Evolutionary conservation across 2,113 vertebrate genomes (phyloP), one percentile per base, ranked within the genome.

Genomic region (Dendropsophus ebraccatus): DNA sequence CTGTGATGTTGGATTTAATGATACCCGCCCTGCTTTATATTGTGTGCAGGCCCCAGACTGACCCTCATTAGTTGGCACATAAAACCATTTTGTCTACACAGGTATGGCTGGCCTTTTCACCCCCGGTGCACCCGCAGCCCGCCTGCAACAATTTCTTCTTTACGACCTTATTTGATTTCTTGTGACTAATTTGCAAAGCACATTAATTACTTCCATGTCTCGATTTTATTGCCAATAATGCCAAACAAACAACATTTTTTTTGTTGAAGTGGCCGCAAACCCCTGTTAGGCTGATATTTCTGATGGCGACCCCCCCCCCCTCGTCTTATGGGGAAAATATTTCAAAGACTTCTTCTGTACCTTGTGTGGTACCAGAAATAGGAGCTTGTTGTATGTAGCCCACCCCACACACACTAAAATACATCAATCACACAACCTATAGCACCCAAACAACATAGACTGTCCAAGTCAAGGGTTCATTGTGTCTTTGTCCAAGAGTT

Each of bases 11-110:
- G 60, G 35, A 50, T 80, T 86, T 86, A 80, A 86, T 86, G 76
- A 70, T 72, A 77, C 49, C 84, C 84, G 85, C 84, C 41, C 81
- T 1, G 3, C 21, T 90, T 91, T 89, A 87, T 82, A 86, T 72
- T 75, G 74, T 89, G 90, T 89, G 88, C 87, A 82, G 90, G 91
- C 91, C 92, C 93, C 88, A 89, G 88, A 80, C 78, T 88, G 92
- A 93, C 92, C 93, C 92, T 92, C 90, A 84, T 93, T 94, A 94
- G 93, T 90, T 92, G n/a, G 87, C 92, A 91, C 56, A 89, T 91
- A 91, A 92, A 92, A 91, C 78, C 82, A n/a, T 91, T 70, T 92
- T 91, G 79, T 88, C 92, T 92, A 82, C 78, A 85, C 87, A 89
- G 84, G 65, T 74, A 90, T 81, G 80, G 87, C 88, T 72, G 86